Evolutionary conservation across 2,888 invertebrate species (phyloP).

Genomic region (Acanthosepion esculentum): DNA sequence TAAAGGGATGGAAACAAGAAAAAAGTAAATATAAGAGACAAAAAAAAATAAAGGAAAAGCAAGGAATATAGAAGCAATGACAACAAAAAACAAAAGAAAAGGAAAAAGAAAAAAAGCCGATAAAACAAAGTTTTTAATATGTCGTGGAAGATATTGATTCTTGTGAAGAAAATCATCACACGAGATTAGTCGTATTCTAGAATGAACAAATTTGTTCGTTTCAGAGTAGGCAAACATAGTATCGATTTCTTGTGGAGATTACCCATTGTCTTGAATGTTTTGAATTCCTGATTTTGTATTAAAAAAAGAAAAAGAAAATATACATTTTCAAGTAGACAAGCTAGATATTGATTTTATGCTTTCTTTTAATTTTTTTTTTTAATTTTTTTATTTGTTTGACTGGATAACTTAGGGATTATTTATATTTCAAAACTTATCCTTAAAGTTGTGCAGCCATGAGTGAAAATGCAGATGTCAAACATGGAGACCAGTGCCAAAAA

Average conservation of each 20-base stretch:
- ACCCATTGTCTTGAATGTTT: constrained; percentile 33
- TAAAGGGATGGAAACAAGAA: background rate
- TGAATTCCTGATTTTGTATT: constrained; percentile 33
- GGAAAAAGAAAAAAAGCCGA: background rate
- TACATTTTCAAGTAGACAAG: background rate
- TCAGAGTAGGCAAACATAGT: constrained; percentile 33
- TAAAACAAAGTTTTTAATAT: too few relatives aligned
- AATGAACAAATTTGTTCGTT: constrained; percentile 22
- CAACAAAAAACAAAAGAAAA: background rate
- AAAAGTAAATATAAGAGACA: background rate
- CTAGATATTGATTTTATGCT: constrained; percentile 6
- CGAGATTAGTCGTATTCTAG: background rate
- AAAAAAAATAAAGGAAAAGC: background rate
- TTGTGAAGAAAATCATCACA: constrained; percentile 14
- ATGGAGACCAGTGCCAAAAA: constrained; percentile 13
- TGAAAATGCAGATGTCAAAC: constrained; percentile 33
- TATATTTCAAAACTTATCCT: constrained; percentile 33
- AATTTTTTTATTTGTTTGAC: background rate
- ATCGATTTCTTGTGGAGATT: constrained; percentile 33
- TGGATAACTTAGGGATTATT: constrained; percentile 2
- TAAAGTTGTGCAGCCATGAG: constrained; percentile 12
- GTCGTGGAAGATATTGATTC: constrained; percentile 3
- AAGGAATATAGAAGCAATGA: background rate
- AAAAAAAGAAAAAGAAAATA: background rate
- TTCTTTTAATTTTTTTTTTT: too few relatives aligned